These are phyloP conservation scores for Novumbra hubbsi DNA, from an alignment of 2,797 vertebrate genomes.

Conservation along the genomic window DNA sequence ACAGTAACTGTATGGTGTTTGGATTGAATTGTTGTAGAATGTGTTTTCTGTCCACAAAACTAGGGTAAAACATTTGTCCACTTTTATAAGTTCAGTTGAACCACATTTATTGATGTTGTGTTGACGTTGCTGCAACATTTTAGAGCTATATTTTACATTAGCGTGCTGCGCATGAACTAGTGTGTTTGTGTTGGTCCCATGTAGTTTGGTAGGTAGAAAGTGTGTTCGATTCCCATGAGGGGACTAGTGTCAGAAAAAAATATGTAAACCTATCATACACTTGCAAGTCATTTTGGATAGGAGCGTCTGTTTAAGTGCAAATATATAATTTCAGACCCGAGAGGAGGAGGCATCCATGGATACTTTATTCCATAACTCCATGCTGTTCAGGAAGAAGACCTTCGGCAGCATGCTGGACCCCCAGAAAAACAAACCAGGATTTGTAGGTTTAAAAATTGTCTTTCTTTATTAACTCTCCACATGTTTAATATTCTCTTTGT, in stretches of 20 bases:
- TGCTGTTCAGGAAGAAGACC: slow-evolving; percentile 82
- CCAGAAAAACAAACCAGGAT: slow-evolving; percentile 66
- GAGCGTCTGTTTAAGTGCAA: background rate
- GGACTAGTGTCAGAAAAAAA: too few relatives aligned
- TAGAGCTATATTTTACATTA: background rate
- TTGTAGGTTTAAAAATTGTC: slow-evolving; percentile 68
- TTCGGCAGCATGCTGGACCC: slow-evolving; percentile 72
- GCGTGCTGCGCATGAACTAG: background rate
- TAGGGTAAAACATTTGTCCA: background rate
- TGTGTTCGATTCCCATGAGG: too few relatives aligned
- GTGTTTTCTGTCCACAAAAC: too few relatives aligned
- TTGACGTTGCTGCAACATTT: background rate
- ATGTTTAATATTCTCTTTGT: too few relatives aligned
- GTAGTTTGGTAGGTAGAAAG: too few relatives aligned
- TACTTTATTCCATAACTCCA: slow-evolving; percentile 83
- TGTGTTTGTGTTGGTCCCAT: too few relatives aligned
- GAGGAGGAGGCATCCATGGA: slow-evolving; percentile 69
- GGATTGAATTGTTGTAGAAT: too few relatives aligned
- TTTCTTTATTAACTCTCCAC: background rate
- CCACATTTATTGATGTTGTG: background rate
- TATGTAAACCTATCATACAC: too few relatives aligned
- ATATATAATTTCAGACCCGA: slow-evolving; percentile 27
- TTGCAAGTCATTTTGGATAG: background rate
- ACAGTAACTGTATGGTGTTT: too few relatives aligned
- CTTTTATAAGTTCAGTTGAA: background rate